Evolutionary conservation across 2,888 invertebrate genomes (phyloP).

Genomic region (Argynnis bischoffii): DNA sequence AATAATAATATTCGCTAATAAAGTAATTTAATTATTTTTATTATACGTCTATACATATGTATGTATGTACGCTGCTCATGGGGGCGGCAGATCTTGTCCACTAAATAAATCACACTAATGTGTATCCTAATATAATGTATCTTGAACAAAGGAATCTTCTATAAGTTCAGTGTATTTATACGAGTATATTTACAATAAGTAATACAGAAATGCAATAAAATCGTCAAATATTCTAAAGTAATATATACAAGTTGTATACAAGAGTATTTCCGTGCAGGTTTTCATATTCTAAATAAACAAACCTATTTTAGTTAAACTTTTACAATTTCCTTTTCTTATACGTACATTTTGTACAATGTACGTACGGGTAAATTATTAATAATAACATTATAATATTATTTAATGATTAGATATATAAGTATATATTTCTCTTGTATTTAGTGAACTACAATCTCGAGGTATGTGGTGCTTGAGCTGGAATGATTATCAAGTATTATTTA

Average conservation of each 20-base stretch:
- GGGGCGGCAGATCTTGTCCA: conserved; percentile 33
- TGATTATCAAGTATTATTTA: too few relatives aligned
- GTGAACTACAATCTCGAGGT: too few relatives aligned
- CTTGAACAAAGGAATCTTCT: conserved; percentile 9
- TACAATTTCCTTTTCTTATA: conserved; percentile 12
- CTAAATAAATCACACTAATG: conserved; percentile 23
- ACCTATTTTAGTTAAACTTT: conserved; percentile 11
- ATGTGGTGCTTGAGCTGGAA: too few relatives aligned
- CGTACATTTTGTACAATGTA: neutral
- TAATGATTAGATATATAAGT: too few relatives aligned
- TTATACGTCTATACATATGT: conserved; percentile 27
- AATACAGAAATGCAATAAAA: neutral
- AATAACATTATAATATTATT: too few relatives aligned
- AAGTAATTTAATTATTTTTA: conserved; percentile 33
- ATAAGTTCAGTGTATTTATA: conserved; percentile 16
- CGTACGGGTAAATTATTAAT: too few relatives aligned
- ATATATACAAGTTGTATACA: neutral
- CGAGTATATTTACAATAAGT: neutral
- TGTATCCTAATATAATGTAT: conserved; percentile 21
- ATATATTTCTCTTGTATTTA: too few relatives aligned
- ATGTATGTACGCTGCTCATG: conserved; percentile 1
- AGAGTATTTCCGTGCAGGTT: neutral
- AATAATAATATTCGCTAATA: conserved; percentile 22
- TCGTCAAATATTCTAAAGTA: neutral
- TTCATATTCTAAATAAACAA: conserved; percentile 6